Evolutionary conservation across 2,797 vertebrate species (phyloP).

Genomic region (Pygocentrus nattereri): DNA sequence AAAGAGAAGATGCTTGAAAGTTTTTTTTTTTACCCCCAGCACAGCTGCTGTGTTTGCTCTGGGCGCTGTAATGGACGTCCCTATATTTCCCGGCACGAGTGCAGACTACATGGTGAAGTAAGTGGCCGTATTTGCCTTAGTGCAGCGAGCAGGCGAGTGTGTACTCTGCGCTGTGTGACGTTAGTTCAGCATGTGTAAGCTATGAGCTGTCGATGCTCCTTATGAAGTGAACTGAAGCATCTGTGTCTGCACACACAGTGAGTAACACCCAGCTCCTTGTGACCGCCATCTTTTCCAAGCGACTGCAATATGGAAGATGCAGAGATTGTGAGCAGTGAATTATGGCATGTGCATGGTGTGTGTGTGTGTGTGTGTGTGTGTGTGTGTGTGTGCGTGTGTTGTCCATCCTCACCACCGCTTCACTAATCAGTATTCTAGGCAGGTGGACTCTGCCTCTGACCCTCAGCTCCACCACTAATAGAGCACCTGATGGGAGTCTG

Average conservation of each 20-base stretch:
- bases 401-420: constrained; percentile 79
- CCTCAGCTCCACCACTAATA: constrained; percentile 83
- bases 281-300: constrained; percentile 34
- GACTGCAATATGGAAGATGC: constrained; percentile 19
- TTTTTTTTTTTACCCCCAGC: constrained; percentile 19
- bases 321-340: constrained; percentile 22
- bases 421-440: constrained; percentile 82
- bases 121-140: constrained; percentile 81
- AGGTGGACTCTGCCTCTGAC: constrained; percentile 77
- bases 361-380: constrained; percentile 56
- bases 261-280: background rate
- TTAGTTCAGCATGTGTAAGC: constrained; percentile 81
- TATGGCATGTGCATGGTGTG: constrained; percentile 58
- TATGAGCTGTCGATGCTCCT: constrained; percentile 76
- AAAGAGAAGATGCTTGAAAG: constrained; percentile 49
- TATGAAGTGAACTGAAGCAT: constrained; percentile 71
- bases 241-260: constrained; percentile 62
- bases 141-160: constrained; percentile 72
- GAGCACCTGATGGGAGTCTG: constrained; percentile 84
- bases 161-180: constrained; percentile 78
- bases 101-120: constrained; percentile 51
- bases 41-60: constrained; percentile 72
- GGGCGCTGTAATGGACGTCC: constrained; percentile 75
- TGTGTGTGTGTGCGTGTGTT: constrained; percentile 58
- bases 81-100: constrained; percentile 76